Base-by-base conservation (phyloP, 1,140 invertebrate genomes). In the Zaprionus nigranus region DNA sequence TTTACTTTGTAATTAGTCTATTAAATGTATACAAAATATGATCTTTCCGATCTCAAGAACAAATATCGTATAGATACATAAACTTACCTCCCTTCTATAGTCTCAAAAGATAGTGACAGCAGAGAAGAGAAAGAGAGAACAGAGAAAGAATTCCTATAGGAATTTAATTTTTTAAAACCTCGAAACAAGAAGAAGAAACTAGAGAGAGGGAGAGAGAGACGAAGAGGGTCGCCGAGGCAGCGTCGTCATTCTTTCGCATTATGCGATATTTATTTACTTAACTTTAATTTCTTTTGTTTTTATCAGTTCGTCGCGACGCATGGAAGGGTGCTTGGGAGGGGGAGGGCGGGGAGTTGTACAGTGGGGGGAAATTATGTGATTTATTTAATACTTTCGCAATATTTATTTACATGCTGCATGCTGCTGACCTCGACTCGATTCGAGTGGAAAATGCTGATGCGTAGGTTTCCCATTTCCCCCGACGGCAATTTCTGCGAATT, bases 351-450 rank as follows among this genome's bases (percentile, higher is more conserved):
- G 7, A 34, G 30, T 34, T 36, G 34, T 28, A 12, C 34, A 36
- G 9, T 11, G 13, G 36, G 36, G 36, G 4, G 12, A 1, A 20
- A 30, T 13, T 66, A 12, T 71, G 38, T 26, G 61, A 71, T 62
- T 56, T 62, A 36, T 65, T 71, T 49, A 65, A 64, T 53, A 57
- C 36, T 71, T 64, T 64, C 46, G 20, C 34, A 53, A 60, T 73
- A 63, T 63, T 74, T 69, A 69, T 74, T 70, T 70, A 70, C 66
- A 62, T 28, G 24, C 6, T n/a, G 60, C 13, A 15, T 26, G 24
- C 24, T 26, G 24, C 24, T 46, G 59, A 26, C 59, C 40, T 67
- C 20, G 40, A 22, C 38, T 26, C 38, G 40, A 15, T 24, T 26
- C 38, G 49, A 22, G 51, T 20, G 56, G 2, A 68, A 73, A 74